phyloP scores from a whole-genome alignment of 2,888 invertebrate genomes.

The Dyspetes luteomarginatus region DNA sequence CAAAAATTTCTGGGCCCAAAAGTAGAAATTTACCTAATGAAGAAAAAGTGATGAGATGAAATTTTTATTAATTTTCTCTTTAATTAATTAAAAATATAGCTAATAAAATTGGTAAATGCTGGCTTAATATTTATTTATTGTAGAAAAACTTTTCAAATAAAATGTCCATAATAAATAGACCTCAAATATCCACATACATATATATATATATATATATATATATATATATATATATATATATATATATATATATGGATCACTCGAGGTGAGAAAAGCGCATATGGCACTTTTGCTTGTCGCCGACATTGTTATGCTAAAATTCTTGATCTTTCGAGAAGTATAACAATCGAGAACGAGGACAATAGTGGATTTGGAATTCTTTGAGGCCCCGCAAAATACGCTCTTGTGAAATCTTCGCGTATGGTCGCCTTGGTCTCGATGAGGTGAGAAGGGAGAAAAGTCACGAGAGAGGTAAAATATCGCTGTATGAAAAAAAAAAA shows the following conservation, averaged over 20 bases:
- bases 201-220: too few relatives aligned
- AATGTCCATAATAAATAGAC: slow-evolving; percentile 34
- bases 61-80: too few relatives aligned
- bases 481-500: slow-evolving; percentile 71
- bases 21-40: too few relatives aligned
- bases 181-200: slow-evolving; percentile 31
- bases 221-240: too few relatives aligned
- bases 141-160: too few relatives aligned
- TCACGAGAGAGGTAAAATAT: slow-evolving; percentile 66
- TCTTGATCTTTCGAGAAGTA: slow-evolving; percentile 67
- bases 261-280: slow-evolving; percentile 27
- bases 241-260: too few relatives aligned
- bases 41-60: too few relatives aligned
- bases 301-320: slow-evolving; percentile 81
- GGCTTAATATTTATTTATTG: too few relatives aligned
- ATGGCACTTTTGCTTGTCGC: slow-evolving; percentile 32
- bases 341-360: slow-evolving; percentile 80
- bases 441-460: slow-evolving; percentile 30
- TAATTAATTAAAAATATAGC: too few relatives aligned
- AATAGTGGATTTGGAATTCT: slow-evolving; percentile 74
- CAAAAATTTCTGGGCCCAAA: too few relatives aligned
- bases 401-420: slow-evolving; percentile 37
- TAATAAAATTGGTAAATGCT: too few relatives aligned
- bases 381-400: slow-evolving; percentile 41
- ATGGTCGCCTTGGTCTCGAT: too few relatives aligned